Evolutionary conservation across 1,140 invertebrate species (phyloP).

Genomic region (Solenopsis invicta): DNA sequence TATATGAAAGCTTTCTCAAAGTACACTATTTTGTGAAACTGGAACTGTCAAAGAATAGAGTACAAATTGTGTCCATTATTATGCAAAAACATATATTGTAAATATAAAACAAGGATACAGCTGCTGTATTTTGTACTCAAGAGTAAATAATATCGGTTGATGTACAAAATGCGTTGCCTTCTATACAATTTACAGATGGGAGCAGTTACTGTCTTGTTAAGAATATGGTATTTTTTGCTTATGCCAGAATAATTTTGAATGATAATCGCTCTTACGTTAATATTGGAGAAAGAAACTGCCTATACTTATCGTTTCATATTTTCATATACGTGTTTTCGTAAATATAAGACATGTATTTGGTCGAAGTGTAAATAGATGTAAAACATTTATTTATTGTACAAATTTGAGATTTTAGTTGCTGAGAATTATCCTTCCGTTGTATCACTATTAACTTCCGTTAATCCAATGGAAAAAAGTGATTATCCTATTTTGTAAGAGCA

Average conservation of each 20-base stretch:
- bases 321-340: constrained; percentile 68
- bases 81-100: constrained; percentile 66
- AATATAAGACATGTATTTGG: constrained; percentile 66
- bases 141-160: constrained; percentile 50
- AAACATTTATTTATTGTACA: constrained; percentile 83
- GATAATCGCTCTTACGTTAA: neutral
- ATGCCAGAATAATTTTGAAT: neutral
- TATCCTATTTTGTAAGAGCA: constrained; percentile 57
- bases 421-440: constrained; percentile 62
- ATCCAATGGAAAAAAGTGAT: constrained; percentile 54
- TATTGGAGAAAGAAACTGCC: neutral
- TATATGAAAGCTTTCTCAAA: neutral
- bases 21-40: constrained; percentile 38
- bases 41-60: constrained; percentile 69
- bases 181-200: constrained; percentile 40
- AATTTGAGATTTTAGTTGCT: constrained; percentile 76
- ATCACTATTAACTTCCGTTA: constrained; percentile 56
- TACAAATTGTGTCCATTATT: constrained; percentile 75
- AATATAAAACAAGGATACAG: constrained; percentile 57
- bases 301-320: constrained; percentile 50
- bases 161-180: constrained; percentile 67
- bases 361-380: constrained; percentile 76
- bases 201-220: constrained; percentile 16
- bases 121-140: constrained; percentile 70
- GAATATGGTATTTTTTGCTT: constrained; percentile 19